phyloP scores from a whole-genome alignment of 1,140 invertebrate genomes.

The Dolichoris vasculosae region DNA sequence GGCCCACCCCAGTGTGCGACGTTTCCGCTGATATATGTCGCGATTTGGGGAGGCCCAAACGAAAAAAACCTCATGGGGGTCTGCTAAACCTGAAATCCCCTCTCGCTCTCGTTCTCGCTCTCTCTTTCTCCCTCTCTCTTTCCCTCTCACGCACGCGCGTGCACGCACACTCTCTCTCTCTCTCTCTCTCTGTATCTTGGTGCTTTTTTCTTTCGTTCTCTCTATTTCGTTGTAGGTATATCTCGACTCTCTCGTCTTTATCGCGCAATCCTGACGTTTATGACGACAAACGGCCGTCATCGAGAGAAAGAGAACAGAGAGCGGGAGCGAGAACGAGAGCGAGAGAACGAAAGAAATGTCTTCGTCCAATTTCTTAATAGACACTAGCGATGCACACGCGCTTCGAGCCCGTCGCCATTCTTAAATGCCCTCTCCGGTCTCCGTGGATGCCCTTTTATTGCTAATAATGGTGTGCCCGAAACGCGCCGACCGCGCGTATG shows the following conservation, averaged over 20 bases:
- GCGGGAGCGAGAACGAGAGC: background rate
- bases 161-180: background rate
- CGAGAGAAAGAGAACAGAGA: conserved; percentile 43
- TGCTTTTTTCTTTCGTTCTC: too few species aligned
- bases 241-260: conserved; percentile 57
- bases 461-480: conserved; percentile 20
- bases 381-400: conserved; percentile 16
- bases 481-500: background rate
- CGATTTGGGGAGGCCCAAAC: conserved; percentile 55
- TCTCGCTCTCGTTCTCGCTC: background rate
- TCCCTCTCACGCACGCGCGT: too few species aligned
- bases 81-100: conserved; percentile 39
- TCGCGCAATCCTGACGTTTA: conserved; percentile 63
- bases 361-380: conserved; percentile 51
- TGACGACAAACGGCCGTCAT: conserved; percentile 63
- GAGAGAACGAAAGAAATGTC: background rate
- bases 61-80: background rate
- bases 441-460: conserved; percentile 35
- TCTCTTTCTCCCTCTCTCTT: conserved; percentile 36
- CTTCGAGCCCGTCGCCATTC: background rate
- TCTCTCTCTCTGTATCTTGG: conserved; percentile 27
- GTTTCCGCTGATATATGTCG: conserved; percentile 62
- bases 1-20: conserved; percentile 55
- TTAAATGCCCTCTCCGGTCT: background rate
- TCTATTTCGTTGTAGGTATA: background rate